phyloP scores from a whole-genome alignment of 2,888 invertebrate species.

The Heliconius ethilla region DNA sequence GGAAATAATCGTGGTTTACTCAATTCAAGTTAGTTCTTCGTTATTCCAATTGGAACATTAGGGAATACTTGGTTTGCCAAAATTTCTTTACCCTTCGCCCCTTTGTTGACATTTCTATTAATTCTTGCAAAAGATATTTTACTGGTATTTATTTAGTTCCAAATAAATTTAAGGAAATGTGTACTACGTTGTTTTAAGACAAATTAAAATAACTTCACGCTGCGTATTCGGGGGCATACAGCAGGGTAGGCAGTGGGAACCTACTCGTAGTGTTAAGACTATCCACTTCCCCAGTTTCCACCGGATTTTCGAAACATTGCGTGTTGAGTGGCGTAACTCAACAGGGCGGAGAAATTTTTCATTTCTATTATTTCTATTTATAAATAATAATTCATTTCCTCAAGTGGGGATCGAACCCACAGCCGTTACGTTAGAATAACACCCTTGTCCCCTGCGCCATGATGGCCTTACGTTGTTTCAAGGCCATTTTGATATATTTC shows the following conservation, averaged over 20 bases:
- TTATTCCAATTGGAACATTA: conserved; percentile 13
- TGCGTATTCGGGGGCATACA: too few relatives aligned
- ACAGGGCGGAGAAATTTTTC: too few relatives aligned
- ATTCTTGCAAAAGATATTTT: not conserved
- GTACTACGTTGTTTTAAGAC: not conserved
- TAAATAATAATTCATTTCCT: too few relatives aligned
- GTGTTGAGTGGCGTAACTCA: too few relatives aligned
- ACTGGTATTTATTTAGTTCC: conserved; percentile 13
- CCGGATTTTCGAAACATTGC: too few relatives aligned
- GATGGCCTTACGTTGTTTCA: not conserved
- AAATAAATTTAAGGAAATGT: conserved; percentile 21
- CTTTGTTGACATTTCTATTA: conserved; percentile 25
- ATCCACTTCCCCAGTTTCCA: too few relatives aligned
- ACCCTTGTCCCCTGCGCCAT: too few relatives aligned
- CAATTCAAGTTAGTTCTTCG: conserved; percentile 20
- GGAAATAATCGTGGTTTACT: conserved; percentile 17
- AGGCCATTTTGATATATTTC: conserved; percentile 11
- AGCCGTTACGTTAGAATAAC: too few relatives aligned
- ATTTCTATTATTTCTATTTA: too few relatives aligned
- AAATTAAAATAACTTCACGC: not conserved
- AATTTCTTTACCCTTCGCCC: conserved; percentile 22
- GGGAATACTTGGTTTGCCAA: conserved; percentile 3
- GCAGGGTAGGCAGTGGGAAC: too few relatives aligned
- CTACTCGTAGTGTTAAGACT: too few relatives aligned
- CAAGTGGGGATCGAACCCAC: too few relatives aligned